phyloP scores from a whole-genome alignment of 2,888 invertebrate genomes.

The Diarsia brunnea region DNA sequence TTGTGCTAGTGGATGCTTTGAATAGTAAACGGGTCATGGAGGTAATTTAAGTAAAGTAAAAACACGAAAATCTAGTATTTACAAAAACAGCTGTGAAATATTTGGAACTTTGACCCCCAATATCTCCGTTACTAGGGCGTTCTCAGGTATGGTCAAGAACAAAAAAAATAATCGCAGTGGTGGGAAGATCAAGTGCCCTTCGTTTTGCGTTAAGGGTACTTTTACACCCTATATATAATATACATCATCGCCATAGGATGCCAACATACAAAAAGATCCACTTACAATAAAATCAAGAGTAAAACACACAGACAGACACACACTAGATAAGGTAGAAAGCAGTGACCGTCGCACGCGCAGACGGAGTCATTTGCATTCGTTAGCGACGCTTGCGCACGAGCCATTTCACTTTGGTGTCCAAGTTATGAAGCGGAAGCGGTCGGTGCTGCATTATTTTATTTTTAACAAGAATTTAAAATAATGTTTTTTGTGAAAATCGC shows the following conservation, averaged over 20 bases:
- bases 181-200: too few relatives aligned
- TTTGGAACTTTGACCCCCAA: too few relatives aligned
- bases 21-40: too few relatives aligned
- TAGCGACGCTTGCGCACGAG: constrained; percentile 47
- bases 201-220: too few relatives aligned
- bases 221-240: too few relatives aligned
- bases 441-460: not conserved
- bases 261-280: not conserved
- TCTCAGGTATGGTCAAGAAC: too few relatives aligned
- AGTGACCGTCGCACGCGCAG: constrained; percentile 50
- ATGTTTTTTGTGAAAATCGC: not conserved
- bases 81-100: too few relatives aligned
- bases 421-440: constrained; percentile 7
- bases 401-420: constrained; percentile 47
- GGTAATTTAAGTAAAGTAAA: too few relatives aligned
- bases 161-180: too few relatives aligned
- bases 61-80: too few relatives aligned
- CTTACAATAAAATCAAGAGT: constrained; percentile 30
- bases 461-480: not conserved
- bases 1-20: too few relatives aligned
- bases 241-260: not conserved
- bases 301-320: constrained; percentile 16
- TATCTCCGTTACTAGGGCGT: too few relatives aligned
- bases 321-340: constrained; percentile 57
- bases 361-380: constrained; percentile 65